Evolutionary conservation across 2,888 invertebrate genomes (phyloP).

Genomic region (Himalopsyche tibetana): DNA sequence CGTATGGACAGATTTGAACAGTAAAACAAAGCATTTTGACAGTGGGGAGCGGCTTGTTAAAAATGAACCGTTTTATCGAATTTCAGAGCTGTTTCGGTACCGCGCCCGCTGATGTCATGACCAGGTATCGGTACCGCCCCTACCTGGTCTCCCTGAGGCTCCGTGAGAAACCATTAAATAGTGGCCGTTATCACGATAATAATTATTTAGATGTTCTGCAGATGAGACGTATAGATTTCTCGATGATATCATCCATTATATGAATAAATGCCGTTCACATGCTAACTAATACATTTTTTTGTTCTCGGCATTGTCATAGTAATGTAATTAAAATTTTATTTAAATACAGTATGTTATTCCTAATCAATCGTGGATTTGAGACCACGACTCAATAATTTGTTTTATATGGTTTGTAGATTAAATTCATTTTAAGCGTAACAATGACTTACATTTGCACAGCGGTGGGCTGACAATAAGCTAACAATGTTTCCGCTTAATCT

Average conservation of each 20-base stretch:
- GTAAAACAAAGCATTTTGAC: conserved; percentile 36
- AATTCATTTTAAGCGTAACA: too few species aligned
- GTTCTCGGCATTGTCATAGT: too few species aligned
- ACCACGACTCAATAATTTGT: too few species aligned
- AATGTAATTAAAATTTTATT: too few species aligned
- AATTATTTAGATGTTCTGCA: conserved; percentile 42
- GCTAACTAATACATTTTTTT: too few species aligned
- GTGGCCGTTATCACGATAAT: conserved; percentile 50
- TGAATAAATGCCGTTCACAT: too few species aligned
- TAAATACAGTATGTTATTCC: too few species aligned
- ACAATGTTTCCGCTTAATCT: too few species aligned
- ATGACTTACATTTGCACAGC: too few species aligned
- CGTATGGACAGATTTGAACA: not conserved
- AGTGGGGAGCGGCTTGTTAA: conserved; percentile 32
- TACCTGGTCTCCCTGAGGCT: conserved; percentile 60
- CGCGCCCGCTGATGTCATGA: conserved; percentile 62
- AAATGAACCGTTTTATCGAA: conserved; percentile 39
- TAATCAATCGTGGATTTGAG: too few species aligned
- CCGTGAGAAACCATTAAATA: conserved; percentile 55
- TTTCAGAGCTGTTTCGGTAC: conserved; percentile 14
- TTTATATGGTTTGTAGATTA: too few species aligned
- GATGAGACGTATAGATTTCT: conserved; percentile 42
- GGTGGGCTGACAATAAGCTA: too few species aligned
- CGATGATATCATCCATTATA: conserved; percentile 38
- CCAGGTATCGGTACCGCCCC: conserved; percentile 57